Evolutionary conservation across 2,888 invertebrate genomes (phyloP), one percentile per base, ranked within the genome.

Genomic region (Synergus gifuensis): DNA sequence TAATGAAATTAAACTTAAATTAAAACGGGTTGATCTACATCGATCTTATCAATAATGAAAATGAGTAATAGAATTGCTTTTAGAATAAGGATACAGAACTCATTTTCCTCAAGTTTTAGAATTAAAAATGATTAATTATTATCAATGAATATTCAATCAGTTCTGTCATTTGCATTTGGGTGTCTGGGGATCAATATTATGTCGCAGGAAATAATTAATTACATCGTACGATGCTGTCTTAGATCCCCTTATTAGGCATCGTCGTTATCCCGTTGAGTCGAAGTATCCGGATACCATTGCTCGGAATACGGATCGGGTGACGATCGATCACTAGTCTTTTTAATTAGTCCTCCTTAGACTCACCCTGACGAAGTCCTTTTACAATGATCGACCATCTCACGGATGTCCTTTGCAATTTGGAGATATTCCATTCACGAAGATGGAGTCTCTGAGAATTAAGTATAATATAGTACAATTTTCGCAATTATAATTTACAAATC

Each of bases 281-380:
- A 66, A 42, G 66, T 18, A 49, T 69, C 28, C 36, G 46, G 46
- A 36, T 73, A 49, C 49, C 36, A 36, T 54, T 73, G 69, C 69
- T 69, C 16, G 54, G 73, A 73, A 73, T 73, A 73, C 54, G 36
- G 54, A 54, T 73, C 49, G 49, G 36, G n/a, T 73, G 54, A 54
- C 73, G 36, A 73, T 73, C 54, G n/a, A 73, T 73, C 73, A 73
- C 36, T 28, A 49, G n/a, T 73, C n/a, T 28, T 73, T 73, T 54
- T 73, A 73, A 73, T 73, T 73, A 73, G 36, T 54, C 73, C 73
- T 16, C 36, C 73, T 73, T 36, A 54, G 73, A 73, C 69, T 69
- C 46, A 28, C 49, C 28, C 46, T 49, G 46, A 69, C 28, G 16
- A 28, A 49, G 46, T 69, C 5, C 42, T 64, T 64, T 64, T 64